Evolutionary conservation across 23 tunicate genomes (phyloP).

Genomic region (Trididemnum miniatum): DNA sequence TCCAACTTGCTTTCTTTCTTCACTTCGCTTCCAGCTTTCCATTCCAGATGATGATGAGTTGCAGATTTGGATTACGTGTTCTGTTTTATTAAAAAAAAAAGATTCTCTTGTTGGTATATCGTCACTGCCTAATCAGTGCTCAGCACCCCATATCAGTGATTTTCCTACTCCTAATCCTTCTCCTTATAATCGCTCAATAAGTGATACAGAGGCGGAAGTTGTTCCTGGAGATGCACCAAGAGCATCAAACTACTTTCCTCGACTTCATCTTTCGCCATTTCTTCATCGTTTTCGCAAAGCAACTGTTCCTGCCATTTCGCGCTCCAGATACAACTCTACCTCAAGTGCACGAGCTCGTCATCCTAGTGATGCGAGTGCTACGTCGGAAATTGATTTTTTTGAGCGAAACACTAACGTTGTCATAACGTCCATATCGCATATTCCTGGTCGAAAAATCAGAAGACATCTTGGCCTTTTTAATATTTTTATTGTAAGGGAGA

Average conservation of each 20-base stretch:
- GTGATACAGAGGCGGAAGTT: neutral
- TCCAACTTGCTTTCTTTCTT: conserved; percentile 28
- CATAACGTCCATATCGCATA: conserved; percentile 13
- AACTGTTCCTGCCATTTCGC: neutral
- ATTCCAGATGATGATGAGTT: conserved; percentile 84
- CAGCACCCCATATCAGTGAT: neutral
- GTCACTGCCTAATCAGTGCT: neutral
- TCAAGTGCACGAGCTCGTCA: conserved; percentile 27
- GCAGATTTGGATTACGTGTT: conserved; percentile 48
- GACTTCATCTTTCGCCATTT: conserved; percentile 12
- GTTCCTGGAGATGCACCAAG: neutral
- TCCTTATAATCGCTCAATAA: neutral
- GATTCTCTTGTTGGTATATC: neutral
- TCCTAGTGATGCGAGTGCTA: conserved; percentile 3
- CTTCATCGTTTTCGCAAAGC: neutral
- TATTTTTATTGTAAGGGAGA: conserved; percentile 82
- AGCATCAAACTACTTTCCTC: neutral
- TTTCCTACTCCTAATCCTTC: neutral
- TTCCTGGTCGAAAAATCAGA: conserved; percentile 20
- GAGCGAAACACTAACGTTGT: conserved; percentile 1
- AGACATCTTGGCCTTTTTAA: conserved; percentile 63
- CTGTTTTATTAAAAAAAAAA: neutral
- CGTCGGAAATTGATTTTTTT: conserved; percentile 12
- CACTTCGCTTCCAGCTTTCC: conserved; percentile 44
- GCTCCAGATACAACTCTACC: conserved; percentile 22